Percentiles rank a stretch among this genome's conserved stretches.
phyloP scores from a whole-genome alignment of 1,140 invertebrate genomes.

The Melanaphis sacchari region DNA sequence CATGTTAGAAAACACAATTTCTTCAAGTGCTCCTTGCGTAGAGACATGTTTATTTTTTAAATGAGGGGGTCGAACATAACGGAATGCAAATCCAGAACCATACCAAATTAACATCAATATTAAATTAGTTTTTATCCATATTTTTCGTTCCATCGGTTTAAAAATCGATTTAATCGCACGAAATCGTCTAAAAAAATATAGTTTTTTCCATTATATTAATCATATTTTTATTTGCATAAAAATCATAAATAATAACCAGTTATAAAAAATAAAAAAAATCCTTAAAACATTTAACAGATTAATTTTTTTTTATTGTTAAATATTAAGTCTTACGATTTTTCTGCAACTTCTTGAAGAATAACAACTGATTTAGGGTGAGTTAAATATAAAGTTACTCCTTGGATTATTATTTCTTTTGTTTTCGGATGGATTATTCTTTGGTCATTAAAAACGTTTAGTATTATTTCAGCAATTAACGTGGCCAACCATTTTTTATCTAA shows the following conservation, averaged over 20 bases:
- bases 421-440: conserved; percentile 30
- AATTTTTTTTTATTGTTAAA: neutral
- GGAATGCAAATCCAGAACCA: conserved; percentile 45
- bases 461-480: neutral
- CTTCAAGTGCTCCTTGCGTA: neutral
- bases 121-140: conserved; percentile 31
- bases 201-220: neutral
- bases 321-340: neutral
- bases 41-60: neutral
- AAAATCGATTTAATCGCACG: conserved; percentile 25
- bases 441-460: neutral
- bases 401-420: conserved; percentile 11
- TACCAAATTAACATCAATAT: conserved; percentile 47
- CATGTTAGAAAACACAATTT: conserved; percentile 21
- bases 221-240: neutral
- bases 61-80: conserved; percentile 2
- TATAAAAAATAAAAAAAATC: neutral
- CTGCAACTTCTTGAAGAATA: neutral
- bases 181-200: conserved; percentile 1
- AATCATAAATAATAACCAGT: too few relatives aligned
- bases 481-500: conserved; percentile 40
- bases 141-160: neutral
- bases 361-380: neutral
- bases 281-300: neutral
- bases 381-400: conserved; percentile 35